These are phyloP conservation scores for Ceyx erithaca DNA, from an alignment of 2,797 vertebrate species.

Conservation along the genomic window DNA sequence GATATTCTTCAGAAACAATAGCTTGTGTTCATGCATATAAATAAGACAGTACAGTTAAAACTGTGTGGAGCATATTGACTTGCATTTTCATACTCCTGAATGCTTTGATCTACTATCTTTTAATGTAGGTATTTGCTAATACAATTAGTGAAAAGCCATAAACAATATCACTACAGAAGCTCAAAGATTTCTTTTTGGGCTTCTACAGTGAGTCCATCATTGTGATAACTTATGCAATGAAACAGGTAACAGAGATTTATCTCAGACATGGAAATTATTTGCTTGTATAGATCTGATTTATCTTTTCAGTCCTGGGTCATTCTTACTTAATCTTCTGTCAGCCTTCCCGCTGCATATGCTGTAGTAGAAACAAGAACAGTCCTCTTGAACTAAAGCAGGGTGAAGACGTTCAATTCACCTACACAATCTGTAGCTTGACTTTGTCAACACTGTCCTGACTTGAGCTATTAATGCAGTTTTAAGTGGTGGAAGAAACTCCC, in stretches of 20 bases:
- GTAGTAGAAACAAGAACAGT: neutral
- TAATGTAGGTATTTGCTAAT: slow-evolving; percentile 38
- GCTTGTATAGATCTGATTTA: slow-evolving; percentile 9
- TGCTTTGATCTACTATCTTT: slow-evolving; percentile 56
- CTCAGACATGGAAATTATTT: slow-evolving; percentile 8
- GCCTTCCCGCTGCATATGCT: neutral
- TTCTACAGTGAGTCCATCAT: neutral
- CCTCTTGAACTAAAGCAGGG: neutral
- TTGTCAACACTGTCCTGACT: neutral
- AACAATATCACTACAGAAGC: slow-evolving; percentile 20
- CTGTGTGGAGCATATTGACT: neutral
- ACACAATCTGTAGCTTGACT: neutral
- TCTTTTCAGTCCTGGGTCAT: neutral
- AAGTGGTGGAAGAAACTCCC: neutral
- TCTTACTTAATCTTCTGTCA: neutral
- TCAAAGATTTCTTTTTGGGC: neutral
- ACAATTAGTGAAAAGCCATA: slow-evolving; percentile 44
- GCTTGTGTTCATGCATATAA: slow-evolving; percentile 9
- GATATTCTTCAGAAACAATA: slow-evolving; percentile 32
- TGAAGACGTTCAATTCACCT: neutral
- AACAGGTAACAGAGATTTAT: neutral
- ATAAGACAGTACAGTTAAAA: slow-evolving; percentile 24
- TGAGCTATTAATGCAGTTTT: neutral
- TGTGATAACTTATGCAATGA: neutral
- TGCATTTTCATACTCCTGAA: neutral